These are phyloP conservation scores for Merluccius polli DNA, from an alignment of 2,797 vertebrate species.

Conservation along the genomic window DNA sequence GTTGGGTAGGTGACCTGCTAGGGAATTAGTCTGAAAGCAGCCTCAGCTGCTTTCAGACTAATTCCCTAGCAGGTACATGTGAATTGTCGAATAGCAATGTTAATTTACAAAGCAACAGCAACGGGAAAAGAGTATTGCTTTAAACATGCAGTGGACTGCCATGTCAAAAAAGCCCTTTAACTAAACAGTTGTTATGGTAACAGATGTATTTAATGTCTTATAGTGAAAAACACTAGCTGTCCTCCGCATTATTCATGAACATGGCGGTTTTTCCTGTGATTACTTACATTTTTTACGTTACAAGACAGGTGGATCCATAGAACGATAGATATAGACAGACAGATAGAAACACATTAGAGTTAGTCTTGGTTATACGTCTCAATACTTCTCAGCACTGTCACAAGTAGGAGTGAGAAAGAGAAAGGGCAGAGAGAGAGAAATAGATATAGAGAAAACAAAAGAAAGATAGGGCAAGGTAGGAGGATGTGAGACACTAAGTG, in stretches of 20 bases:
- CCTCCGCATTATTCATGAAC: background rate
- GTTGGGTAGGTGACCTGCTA: background rate
- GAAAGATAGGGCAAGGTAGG: background rate
- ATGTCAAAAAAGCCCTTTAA: background rate
- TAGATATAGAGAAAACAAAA: background rate
- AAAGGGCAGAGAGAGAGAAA: conserved; percentile 7
- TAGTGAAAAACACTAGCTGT: background rate
- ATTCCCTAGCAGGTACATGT: no score
- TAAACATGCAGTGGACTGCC: background rate
- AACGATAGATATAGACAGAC: background rate
- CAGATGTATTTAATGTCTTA: background rate
- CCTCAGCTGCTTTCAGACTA: no score
- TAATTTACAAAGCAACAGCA: background rate
- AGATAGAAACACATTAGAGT: conserved; percentile 30
- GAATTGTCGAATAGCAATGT: background rate
- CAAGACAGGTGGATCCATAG: background rate
- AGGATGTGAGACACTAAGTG: conserved; percentile 47
- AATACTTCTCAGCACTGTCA: conserved; percentile 54
- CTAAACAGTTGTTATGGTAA: background rate
- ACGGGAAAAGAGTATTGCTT: background rate
- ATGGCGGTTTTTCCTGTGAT: background rate
- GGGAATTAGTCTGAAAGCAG: background rate
- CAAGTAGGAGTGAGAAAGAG: background rate
- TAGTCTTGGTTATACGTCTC: conserved; percentile 38
- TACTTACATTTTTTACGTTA: background rate